phyloP scores from a whole-genome alignment of 2,113 vertebrate species.

The Tychaedon coryphoeus region DNA sequence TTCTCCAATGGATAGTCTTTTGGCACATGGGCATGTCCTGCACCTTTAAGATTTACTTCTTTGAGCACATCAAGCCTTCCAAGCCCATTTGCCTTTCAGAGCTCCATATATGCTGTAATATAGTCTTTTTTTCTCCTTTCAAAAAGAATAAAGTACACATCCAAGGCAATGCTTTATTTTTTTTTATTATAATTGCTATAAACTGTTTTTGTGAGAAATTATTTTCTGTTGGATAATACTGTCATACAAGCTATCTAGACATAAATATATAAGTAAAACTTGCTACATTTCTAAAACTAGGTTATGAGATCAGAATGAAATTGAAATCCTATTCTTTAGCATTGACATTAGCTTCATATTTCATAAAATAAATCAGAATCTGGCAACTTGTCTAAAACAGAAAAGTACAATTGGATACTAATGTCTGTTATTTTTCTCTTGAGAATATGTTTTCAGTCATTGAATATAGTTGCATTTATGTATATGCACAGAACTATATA shows the following conservation, averaged over 20 bases:
- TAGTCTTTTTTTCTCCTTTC: background rate
- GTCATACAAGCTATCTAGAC: background rate
- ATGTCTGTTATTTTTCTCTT: background rate
- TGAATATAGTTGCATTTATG: background rate
- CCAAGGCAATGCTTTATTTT: background rate
- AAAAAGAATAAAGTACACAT: background rate
- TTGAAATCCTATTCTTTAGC: background rate
- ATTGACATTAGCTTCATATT: background rate
- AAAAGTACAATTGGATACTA: background rate
- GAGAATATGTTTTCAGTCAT: background rate
- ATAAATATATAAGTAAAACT: background rate
- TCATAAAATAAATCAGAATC: background rate
- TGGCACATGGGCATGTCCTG: rapidly evolving
- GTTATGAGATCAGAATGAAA: background rate
- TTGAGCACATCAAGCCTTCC: background rate
- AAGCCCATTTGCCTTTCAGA: background rate
- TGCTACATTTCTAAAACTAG: background rate
- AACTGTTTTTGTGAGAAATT: background rate
- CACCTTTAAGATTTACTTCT: background rate
- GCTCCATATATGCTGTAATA: background rate
- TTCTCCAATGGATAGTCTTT: rapidly evolving
- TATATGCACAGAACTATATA: background rate
- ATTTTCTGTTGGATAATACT: background rate
- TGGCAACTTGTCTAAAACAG: background rate
- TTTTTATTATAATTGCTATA: background rate